Evolutionary conservation across 2,113 vertebrate genomes (phyloP), one percentile per base, ranked within the genome.

Genomic region (Serilophus lunatus): DNA sequence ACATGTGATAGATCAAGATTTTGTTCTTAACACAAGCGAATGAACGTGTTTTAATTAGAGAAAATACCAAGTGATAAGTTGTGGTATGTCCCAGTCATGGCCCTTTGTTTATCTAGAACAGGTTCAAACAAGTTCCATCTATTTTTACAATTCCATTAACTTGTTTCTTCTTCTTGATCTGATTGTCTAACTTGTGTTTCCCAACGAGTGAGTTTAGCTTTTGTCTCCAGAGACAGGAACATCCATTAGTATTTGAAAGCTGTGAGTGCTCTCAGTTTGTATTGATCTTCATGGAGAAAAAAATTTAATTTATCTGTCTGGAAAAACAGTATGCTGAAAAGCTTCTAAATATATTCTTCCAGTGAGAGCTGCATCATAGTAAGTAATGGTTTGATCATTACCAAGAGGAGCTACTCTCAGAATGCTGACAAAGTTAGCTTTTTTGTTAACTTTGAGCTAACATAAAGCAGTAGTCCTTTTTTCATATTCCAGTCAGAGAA

Each of bases 211-310:
- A 13, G 14, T 65, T 90, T 47, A 42, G 28, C 24, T 92, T 79
- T 78, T 50, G 14, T 83, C 82, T 71, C 68, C 33, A 70, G 57
- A 84, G 60, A 69, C 3, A 8, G 31, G 49, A 92, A 75, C 64
- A 77, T 60, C 66, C 36, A 61, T 65, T 72, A 78, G 18, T 40
- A n/a, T 42, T 69, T 81, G 69, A 96, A 93, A 95, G 61, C 35
- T 84, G 63, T 51, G 57, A 87, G 60, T 10, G 23, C 69, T 47
- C 70, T 35, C 68, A 66, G 26, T 77, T 85, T 91, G 33, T 59
- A 56, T 74, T 42, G 53, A 26, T 84, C 26, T 77, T 94, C 3
- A 4, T 6, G 28, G 18, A 68, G 20, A 25, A 8, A 57, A 83
- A 82, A 77, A 84, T 75, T 59, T 66, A 33, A 86, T 91, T 81